Conservation (phyloP, 2,113 vertebrate genomes). For the Penelope pileata region DNA sequence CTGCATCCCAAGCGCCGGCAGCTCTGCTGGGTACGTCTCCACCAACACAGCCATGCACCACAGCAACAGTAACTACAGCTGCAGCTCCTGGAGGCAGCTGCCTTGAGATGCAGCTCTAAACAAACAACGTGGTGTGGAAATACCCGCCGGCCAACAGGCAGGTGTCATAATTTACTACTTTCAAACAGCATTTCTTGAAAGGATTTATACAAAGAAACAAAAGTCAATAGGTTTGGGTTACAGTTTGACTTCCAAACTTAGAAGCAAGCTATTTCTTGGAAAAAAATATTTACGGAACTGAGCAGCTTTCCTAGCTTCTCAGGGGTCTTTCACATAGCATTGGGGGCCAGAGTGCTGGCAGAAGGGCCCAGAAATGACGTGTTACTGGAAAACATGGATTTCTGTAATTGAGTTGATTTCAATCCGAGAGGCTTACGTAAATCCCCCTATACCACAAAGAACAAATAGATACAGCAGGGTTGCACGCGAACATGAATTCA, state of each 20-base stretch:
- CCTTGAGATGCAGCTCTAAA: neutral
- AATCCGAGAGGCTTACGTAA: neutral
- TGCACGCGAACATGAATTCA: neutral
- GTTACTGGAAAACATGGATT: neutral
- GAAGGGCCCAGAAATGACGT: neutral
- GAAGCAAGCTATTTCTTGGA: neutral
- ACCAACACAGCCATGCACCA: neutral
- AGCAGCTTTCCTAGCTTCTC: neutral
- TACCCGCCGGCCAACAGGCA: neutral
- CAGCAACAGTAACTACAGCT: constrained; percentile 22
- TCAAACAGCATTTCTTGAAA: neutral
- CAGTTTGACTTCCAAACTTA: neutral
- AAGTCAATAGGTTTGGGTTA: neutral
- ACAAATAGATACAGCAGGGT: neutral
- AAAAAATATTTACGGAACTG: neutral
- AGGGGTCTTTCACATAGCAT: neutral
- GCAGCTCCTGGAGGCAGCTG: neutral
- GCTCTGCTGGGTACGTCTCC: neutral
- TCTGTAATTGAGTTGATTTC: neutral
- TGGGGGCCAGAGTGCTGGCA: neutral
- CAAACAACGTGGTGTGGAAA: neutral
- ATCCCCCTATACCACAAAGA: neutral
- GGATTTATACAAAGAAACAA: neutral
- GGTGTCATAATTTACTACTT: neutral
- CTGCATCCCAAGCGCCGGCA: neutral